Percentiles rank a stretch among this genome's conserved stretches.
phyloP scores from a whole-genome alignment of 2,888 invertebrate species.

The Muscina levida region DNA sequence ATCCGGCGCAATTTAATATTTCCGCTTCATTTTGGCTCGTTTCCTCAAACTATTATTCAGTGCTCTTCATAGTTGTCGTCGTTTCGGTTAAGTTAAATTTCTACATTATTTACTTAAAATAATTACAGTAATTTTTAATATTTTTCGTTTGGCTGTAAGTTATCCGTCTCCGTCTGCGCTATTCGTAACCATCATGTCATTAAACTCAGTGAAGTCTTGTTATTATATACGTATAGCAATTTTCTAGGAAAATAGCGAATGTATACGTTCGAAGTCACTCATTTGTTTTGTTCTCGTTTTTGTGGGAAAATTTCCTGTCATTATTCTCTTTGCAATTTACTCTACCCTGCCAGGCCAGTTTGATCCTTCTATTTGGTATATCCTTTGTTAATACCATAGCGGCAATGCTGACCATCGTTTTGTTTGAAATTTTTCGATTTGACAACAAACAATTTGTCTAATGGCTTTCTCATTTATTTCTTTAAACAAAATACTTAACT shows the following conservation, averaged over 20 bases:
- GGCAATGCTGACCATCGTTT: not conserved
- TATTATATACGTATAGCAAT: slow-evolving; percentile 23
- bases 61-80: no score
- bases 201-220: slow-evolving; percentile 21
- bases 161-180: not conserved
- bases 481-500: slow-evolving; percentile 27
- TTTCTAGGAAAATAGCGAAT: not conserved
- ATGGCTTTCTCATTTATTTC: slow-evolving; percentile 50
- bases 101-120: slow-evolving; percentile 59
- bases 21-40: slow-evolving; percentile 51
- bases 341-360: not conserved
- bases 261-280: not conserved
- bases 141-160: slow-evolving; percentile 2
- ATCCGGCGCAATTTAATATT: slow-evolving; percentile 58
- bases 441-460: slow-evolving; percentile 62
- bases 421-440: slow-evolving; percentile 53
- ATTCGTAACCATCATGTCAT: slow-evolving; percentile 6
- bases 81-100: slow-evolving; percentile 21
- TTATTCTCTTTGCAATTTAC: slow-evolving; percentile 37
- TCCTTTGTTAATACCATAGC: not conserved
- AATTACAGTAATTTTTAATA: slow-evolving; percentile 50
- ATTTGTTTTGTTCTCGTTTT: not conserved
- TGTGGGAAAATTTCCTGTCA: slow-evolving; percentile 47
- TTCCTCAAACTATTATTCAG: slow-evolving; percentile 55
- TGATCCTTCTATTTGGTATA: not conserved